A percentile compares a stretch with the other conserved stretches of the same genome.
phyloP scores from a whole-genome alignment of 2,888 invertebrate species.

The Sesia bembeciformis region DNA sequence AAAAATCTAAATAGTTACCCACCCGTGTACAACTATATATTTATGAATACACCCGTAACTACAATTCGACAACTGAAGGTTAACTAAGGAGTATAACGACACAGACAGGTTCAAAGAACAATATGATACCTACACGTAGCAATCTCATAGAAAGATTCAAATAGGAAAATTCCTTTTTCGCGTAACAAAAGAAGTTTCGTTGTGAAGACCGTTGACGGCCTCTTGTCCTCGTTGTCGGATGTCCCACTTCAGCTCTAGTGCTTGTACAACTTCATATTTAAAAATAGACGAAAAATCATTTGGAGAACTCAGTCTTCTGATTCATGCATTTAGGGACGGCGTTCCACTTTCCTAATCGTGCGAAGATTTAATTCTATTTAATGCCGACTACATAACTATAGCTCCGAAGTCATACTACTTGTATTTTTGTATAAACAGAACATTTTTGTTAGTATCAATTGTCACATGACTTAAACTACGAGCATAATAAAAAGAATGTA shows the following conservation, averaged over 20 bases:
- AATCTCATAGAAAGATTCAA: neutral
- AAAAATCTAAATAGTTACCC: no score
- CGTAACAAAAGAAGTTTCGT: slow-evolving; percentile 19
- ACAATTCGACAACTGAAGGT: neutral
- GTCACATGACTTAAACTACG: no score
- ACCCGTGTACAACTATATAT: no score
- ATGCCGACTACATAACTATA: no score
- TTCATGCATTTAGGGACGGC: no score
- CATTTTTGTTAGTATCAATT: no score
- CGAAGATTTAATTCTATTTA: no score
- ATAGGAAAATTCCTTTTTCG: neutral
- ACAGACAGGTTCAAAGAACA: neutral
- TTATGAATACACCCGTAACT: no score
- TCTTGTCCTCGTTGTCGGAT: slow-evolving; percentile 34
- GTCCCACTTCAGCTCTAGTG: slow-evolving; percentile 22
- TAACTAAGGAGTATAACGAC: neutral
- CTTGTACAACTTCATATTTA: neutral
- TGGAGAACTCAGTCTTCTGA: neutral
- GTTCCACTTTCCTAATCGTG: no score
- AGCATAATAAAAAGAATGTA: no score
- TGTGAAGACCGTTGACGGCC: slow-evolving; percentile 19
- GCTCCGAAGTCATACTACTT: no score
- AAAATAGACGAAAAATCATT: neutral
- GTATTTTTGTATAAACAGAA: no score
- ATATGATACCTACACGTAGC: neutral